These are phyloP conservation scores for Zoanthus sociatus DNA, from an alignment of 92 coral and sea anemone genomes.

Conservation along the genomic window DNA sequence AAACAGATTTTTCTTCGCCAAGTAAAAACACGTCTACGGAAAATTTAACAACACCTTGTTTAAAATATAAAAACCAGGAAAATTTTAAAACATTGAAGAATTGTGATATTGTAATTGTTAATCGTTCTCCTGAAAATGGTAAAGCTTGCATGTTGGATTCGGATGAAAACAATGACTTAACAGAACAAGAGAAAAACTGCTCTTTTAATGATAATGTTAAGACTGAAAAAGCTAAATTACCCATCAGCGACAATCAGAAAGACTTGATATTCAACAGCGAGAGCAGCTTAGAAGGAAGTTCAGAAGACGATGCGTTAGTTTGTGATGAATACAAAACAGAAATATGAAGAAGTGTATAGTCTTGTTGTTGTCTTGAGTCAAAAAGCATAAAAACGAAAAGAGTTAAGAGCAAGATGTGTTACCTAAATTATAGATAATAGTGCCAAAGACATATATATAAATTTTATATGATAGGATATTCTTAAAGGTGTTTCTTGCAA, in stretches of 20 bases:
- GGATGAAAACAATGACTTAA: neutral
- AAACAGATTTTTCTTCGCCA: neutral
- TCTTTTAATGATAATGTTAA: conserved; percentile 2
- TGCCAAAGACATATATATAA: no score
- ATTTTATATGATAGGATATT: no score
- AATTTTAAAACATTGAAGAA: neutral
- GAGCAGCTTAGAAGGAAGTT: conserved; percentile 17
- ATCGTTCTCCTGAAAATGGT: conserved; percentile 9
- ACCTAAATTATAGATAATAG: no score
- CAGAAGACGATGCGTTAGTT: conserved; percentile 27
- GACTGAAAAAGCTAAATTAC: neutral
- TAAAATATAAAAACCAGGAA: neutral
- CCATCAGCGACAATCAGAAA: neutral
- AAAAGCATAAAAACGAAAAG: no score
- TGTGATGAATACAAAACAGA: conserved; percentile 30
- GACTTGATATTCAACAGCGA: conserved; percentile 7
- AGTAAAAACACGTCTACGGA: neutral
- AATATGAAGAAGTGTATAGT: neutral
- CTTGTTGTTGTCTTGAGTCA: no score
- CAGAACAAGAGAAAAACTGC: neutral
- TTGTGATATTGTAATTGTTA: conserved; percentile 30
- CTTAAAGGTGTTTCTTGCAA: no score
- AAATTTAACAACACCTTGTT: neutral
- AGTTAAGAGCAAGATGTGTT: no score
- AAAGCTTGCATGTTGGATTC: conserved; percentile 3